Conservation (phyloP, 2,797 vertebrate genomes). For the Buceros bicornis region DNA sequence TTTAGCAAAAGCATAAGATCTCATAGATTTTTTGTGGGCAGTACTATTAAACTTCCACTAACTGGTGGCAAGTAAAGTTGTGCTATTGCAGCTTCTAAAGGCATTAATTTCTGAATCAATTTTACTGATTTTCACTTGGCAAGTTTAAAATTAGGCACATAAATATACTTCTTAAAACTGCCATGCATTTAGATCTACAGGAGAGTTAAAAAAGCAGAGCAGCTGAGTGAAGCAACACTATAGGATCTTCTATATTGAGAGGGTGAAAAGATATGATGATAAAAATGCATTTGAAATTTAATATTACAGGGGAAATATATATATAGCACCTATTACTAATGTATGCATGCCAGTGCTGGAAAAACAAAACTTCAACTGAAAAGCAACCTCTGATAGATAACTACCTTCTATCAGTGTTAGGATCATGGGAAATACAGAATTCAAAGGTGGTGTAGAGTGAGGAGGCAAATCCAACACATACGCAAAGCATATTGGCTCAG, state of each 20-base stretch:
- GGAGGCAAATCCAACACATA: neutral
- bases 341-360: neutral
- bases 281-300: slow-evolving; percentile 35
- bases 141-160: slow-evolving; percentile 33
- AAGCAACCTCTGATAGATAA: neutral
- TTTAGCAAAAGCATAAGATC: slow-evolving; percentile 17
- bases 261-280: neutral
- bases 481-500: neutral
- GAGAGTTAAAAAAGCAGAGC: slow-evolving; percentile 9
- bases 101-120: neutral
- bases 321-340: neutral
- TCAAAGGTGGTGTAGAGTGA: neutral
- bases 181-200: neutral
- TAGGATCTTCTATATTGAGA: slow-evolving; percentile 6
- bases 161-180: neutral
- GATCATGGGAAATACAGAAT: neutral
- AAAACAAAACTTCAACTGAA: neutral
- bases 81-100: neutral
- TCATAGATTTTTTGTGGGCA: neutral
- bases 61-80: neutral
- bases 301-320: neutral
- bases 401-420: neutral
- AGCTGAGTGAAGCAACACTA: neutral
- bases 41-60: neutral
- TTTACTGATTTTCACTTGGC: slow-evolving; percentile 20